Evolutionary conservation across 2,113 vertebrate species (phyloP).

Genomic region (Lota lota): DNA sequence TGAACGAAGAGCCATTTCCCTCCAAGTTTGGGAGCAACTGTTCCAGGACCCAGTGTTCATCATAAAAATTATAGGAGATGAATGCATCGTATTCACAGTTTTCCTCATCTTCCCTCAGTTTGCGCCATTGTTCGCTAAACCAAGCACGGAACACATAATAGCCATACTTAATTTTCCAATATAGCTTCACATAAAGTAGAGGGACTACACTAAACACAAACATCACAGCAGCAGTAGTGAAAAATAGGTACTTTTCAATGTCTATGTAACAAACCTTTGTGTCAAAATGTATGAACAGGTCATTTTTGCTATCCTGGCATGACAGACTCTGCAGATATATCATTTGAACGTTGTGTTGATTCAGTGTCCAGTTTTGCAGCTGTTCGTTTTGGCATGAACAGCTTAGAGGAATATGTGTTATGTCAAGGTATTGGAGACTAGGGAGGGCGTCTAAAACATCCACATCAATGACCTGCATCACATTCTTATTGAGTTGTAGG

Average conservation of each 20-base stretch:
- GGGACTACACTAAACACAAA: constrained; percentile 70
- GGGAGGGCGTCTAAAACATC: constrained; percentile 59
- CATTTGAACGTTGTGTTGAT: constrained; percentile 68
- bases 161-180: constrained; percentile 80
- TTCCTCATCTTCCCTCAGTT: constrained; percentile 67
- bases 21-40: constrained; percentile 79
- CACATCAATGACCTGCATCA: constrained; percentile 64
- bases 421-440: constrained; percentile 76
- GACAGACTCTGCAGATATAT: constrained; percentile 65
- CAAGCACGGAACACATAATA: constrained; percentile 79
- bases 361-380: constrained; percentile 66
- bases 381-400: constrained; percentile 72
- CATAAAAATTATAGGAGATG: constrained; percentile 82
- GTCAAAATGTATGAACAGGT: constrained; percentile 73
- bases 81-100: constrained; percentile 82
- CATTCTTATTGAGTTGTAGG: constrained; percentile 76
- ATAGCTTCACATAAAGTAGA: constrained; percentile 71
- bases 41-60: constrained; percentile 80
- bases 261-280: constrained; percentile 76
- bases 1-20: constrained; percentile 55
- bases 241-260: constrained; percentile 70
- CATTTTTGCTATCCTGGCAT: constrained; percentile 38
- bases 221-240: constrained; percentile 56
- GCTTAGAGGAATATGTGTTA: constrained; percentile 76
- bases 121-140: constrained; percentile 76